These are phyloP conservation scores for Acipenser ruthenus DNA, from an alignment of 2,797 vertebrate genomes.

Conservation along the genomic window DNA sequence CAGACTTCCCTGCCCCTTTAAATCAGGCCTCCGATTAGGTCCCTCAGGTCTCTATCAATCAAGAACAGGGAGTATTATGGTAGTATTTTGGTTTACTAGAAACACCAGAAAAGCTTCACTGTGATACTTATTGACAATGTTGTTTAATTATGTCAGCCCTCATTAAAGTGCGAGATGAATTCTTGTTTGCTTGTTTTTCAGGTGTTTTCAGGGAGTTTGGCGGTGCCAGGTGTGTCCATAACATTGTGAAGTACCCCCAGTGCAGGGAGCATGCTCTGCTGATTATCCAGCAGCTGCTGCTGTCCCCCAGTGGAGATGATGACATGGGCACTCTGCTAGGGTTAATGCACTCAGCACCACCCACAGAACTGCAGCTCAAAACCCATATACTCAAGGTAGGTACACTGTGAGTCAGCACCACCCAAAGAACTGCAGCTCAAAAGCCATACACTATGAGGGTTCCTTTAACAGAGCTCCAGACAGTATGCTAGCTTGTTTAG, in stretches of 20 bases:
- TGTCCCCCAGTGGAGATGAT: constrained; percentile 90
- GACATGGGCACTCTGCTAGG: constrained; percentile 96
- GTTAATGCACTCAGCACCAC: constrained; percentile 90
- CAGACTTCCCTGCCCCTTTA: too few species aligned
- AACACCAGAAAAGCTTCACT: too few species aligned
- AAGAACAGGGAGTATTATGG: too few species aligned
- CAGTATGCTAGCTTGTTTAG: too few species aligned
- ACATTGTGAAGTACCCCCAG: constrained; percentile 93
- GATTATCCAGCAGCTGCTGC: constrained; percentile 92
- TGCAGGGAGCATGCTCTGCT: constrained; percentile 89
- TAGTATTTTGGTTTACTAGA: too few species aligned
- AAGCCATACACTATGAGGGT: constrained; percentile 54
- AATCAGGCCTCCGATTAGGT: too few species aligned
- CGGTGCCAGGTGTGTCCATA: constrained; percentile 90
- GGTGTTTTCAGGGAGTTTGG: constrained; percentile 94
- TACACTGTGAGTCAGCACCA: constrained; percentile 31
- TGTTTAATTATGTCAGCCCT: too few species aligned
- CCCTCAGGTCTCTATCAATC: too few species aligned
- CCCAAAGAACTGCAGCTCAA: constrained; percentile 87
- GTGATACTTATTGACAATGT: too few species aligned
- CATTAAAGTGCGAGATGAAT: too few species aligned
- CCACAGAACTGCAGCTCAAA: constrained; percentile 87
- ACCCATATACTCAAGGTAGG: constrained; percentile 87
- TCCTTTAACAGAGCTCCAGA: constrained; percentile 78
- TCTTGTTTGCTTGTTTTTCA: constrained; percentile 28